phyloP scores from a whole-genome alignment of 2,113 vertebrate genomes.

The Pelobates fuscus region DNA sequence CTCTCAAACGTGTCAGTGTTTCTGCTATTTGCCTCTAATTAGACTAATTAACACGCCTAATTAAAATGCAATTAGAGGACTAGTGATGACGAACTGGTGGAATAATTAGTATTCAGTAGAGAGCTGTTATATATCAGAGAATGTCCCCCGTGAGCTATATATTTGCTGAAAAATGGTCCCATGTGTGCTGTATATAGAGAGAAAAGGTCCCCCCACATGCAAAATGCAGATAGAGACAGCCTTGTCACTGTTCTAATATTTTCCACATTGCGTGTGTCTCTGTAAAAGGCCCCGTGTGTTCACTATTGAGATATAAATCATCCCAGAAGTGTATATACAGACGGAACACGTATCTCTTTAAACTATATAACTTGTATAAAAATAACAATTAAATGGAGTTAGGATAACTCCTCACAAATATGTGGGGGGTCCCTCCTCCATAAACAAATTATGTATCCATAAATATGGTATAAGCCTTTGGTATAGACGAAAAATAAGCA shows the following conservation, averaged over 20 bases:
- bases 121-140: constrained; percentile 20
- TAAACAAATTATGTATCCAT: too few relatives aligned
- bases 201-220: not conserved
- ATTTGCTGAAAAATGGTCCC: constrained; percentile 26
- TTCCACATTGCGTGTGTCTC: too few relatives aligned
- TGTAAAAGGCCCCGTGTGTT: not conserved
- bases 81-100: constrained; percentile 28
- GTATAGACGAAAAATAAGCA: too few relatives aligned
- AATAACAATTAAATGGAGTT: too few relatives aligned
- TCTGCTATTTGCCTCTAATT: constrained; percentile 33
- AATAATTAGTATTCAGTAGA: constrained; percentile 46
- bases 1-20: constrained; percentile 12
- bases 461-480: too few relatives aligned
- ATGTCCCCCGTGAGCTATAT: constrained; percentile 28
- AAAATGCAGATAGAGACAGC: not conserved
- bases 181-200: constrained; percentile 6
- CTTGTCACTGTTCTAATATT: not conserved
- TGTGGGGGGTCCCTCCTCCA: too few relatives aligned
- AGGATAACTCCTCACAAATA: too few relatives aligned
- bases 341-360: too few relatives aligned
- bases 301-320: not conserved
- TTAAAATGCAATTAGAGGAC: constrained; percentile 46
- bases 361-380: too few relatives aligned
- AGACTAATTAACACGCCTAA: constrained; percentile 48
- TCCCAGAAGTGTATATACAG: too few relatives aligned